Evolutionary conservation across 2,797 vertebrate species (phyloP).

Genomic region (Brachyrhaphis roseni): DNA sequence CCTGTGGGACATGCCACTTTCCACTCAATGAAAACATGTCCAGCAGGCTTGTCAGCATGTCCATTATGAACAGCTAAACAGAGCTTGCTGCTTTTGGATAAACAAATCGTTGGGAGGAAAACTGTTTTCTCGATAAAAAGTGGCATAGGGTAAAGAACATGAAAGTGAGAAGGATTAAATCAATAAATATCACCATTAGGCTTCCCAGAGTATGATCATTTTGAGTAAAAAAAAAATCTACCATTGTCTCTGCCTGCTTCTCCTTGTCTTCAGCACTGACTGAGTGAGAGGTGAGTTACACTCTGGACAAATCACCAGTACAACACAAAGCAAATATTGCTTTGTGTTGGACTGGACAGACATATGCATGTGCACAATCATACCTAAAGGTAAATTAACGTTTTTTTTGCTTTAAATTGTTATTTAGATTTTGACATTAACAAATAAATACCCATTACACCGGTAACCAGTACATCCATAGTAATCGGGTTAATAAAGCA

Average conservation of each 20-base stretch:
- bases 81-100: constrained; percentile 8
- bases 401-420: too few relatives aligned
- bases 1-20: constrained; percentile 58
- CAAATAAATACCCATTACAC: not conserved
- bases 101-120: not conserved
- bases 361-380: not conserved
- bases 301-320: not conserved
- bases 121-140: not conserved
- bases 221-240: not conserved
- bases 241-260: not conserved
- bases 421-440: not conserved
- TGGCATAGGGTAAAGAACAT: not conserved
- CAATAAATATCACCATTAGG: not conserved
- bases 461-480: not conserved
- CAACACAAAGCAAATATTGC: not conserved
- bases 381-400: not conserved
- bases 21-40: constrained; percentile 54
- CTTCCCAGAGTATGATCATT: not conserved
- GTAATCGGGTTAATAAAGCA: not conserved
- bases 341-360: too few relatives aligned
- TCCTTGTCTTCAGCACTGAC: not conserved
- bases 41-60: constrained; percentile 54
- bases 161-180: not conserved
- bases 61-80: constrained; percentile 25
- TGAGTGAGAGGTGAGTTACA: not conserved